These are phyloP conservation scores for Cetonia aurata DNA, from an alignment of 2,888 invertebrate species.

Conservation along the genomic window DNA sequence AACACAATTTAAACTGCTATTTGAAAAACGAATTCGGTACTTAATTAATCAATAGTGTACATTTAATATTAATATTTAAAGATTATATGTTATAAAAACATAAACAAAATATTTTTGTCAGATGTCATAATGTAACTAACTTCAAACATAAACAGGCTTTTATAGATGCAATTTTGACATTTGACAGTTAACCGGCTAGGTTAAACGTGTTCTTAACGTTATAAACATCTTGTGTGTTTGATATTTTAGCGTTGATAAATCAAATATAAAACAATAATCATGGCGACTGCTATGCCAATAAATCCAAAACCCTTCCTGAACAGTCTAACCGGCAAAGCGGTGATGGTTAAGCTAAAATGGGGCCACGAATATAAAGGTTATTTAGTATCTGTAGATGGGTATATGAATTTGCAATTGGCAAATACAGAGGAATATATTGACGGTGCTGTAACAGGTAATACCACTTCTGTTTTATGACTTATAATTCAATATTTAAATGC, in stretches of 20 bases:
- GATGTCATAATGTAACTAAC: constrained; percentile 11
- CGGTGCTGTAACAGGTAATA: constrained; percentile 84
- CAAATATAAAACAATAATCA: constrained; percentile 59
- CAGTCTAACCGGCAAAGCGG: constrained; percentile 97
- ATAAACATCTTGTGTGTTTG: not conserved
- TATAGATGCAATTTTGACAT: constrained; percentile 28
- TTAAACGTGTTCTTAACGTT: not conserved
- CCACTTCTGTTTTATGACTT: not conserved
- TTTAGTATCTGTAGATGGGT: constrained; percentile 97
- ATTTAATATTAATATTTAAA: no score
- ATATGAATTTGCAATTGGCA: constrained; percentile 98
- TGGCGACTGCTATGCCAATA: constrained; percentile 92
- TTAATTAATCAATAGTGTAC: no score
- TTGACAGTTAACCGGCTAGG: constrained; percentile 26
- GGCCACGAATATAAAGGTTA: constrained; percentile 99
- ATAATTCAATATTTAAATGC: not conserved
- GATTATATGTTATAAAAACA: no score
- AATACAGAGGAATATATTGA: constrained; percentile 98
- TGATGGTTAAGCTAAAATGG: constrained; percentile 98
- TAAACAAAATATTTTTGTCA: no score
- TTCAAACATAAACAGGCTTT: constrained; percentile 41
- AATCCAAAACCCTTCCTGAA: constrained; percentile 99
- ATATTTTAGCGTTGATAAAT: constrained; percentile 12
- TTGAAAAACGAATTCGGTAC: no score
- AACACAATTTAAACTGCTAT: no score